A percentile compares a stretch with the other conserved stretches of the same genome.
phyloP scores from a whole-genome alignment of 2,113 vertebrate genomes.

The Coptodon bakossiorum region DNA sequence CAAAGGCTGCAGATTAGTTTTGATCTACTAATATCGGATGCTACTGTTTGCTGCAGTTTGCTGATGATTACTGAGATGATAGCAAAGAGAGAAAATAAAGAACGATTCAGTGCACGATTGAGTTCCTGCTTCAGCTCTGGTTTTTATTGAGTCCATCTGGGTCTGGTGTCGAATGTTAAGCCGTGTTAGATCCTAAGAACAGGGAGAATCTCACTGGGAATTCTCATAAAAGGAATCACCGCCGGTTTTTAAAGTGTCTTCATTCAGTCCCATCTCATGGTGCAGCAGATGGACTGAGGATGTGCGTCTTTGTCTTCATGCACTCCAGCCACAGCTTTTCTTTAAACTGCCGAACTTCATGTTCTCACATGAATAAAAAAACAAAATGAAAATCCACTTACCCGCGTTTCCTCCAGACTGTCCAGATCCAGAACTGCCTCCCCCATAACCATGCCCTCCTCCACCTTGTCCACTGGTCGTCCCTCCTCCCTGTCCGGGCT shows the following conservation, averaged over 20 bases:
- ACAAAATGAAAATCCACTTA: background rate
- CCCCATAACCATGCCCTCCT: background rate
- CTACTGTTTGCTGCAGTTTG: background rate
- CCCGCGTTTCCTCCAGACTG: constrained; percentile 69
- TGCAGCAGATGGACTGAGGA: background rate
- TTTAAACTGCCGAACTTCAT: rapidly evolving
- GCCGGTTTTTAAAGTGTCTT: background rate
- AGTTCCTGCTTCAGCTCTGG: background rate
- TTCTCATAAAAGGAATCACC: background rate
- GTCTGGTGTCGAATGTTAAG: background rate
- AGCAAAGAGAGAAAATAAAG: background rate
- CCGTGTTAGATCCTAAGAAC: background rate
- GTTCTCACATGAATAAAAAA: background rate
- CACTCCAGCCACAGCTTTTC: background rate
- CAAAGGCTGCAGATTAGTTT: background rate
- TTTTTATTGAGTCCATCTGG: background rate
- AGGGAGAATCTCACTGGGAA: background rate
- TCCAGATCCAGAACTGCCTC: background rate
- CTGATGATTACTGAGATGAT: background rate
- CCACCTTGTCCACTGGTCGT: constrained; percentile 67
- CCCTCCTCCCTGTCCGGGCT: constrained; percentile 69
- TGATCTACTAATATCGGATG: background rate
- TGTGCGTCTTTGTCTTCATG: background rate
- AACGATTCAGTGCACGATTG: rapidly evolving
- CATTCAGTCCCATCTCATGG: background rate